phyloP scores from a whole-genome alignment of 2,888 invertebrate species.

The Agrilus cyanescens region DNA sequence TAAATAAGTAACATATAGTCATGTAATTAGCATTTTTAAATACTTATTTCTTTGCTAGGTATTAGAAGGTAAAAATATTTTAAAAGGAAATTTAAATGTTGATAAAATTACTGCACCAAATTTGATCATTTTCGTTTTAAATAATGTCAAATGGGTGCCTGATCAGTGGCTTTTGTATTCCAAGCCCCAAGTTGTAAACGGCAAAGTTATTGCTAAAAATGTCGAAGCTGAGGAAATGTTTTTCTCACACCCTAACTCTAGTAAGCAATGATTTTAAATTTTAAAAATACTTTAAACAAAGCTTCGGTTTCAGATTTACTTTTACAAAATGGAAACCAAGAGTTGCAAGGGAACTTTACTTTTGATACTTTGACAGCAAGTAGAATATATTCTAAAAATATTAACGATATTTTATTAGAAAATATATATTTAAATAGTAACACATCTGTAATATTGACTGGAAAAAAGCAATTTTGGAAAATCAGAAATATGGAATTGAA shows the following conservation, averaged over 20 bases:
- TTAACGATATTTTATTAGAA: constrained; percentile 23
- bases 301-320: constrained; percentile 19
- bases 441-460: constrained; percentile 18
- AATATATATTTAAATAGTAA: constrained; percentile 22
- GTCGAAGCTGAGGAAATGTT: constrained; percentile 15
- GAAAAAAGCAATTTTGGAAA: constrained; percentile 23
- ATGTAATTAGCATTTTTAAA: too few relatives aligned
- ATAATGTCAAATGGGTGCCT: constrained; percentile 22
- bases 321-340: constrained; percentile 16
- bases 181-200: constrained; percentile 23
- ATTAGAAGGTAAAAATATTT: constrained; percentile 17
- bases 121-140: constrained; percentile 19
- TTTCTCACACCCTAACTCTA: constrained; percentile 10
- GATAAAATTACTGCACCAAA: constrained; percentile 16
- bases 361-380: constrained; percentile 19
- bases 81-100: constrained; percentile 17
- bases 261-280: background rate
- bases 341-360: constrained; percentile 12
- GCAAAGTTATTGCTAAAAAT: constrained; percentile 16
- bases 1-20: too few relatives aligned
- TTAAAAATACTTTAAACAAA: constrained; percentile 1
- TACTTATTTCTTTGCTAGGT: constrained; percentile 14
- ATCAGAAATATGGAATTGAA: constrained; percentile 13
- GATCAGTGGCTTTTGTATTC: constrained; percentile 23
- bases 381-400: constrained; percentile 15